Evolutionary conservation across 2,888 invertebrate species (phyloP).

Genomic region (Chaetogeoica ovagalla): DNA sequence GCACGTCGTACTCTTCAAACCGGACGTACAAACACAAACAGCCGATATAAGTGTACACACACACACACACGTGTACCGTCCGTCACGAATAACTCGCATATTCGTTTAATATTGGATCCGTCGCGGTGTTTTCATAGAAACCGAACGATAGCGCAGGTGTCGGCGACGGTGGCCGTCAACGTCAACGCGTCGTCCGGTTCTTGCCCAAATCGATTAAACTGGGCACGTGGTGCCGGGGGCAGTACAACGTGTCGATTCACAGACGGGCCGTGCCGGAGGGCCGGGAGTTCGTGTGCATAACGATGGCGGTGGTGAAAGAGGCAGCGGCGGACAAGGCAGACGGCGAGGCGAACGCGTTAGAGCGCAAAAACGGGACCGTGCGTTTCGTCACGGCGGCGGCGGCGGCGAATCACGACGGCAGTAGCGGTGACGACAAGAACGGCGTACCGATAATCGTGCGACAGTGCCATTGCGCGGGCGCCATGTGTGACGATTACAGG

Average conservation of each 20-base stretch:
- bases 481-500: not conserved
- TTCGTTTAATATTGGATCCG: too few species aligned
- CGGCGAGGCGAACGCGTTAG: not conserved
- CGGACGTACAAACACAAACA: too few species aligned
- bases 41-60: too few species aligned
- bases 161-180: not conserved
- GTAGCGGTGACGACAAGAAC: too few species aligned
- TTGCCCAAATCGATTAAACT: constrained; percentile 6
- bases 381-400: not conserved
- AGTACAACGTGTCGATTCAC: not conserved
- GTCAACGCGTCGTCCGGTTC: not conserved
- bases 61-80: too few species aligned
- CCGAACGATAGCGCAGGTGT: too few species aligned
- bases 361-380: too few species aligned
- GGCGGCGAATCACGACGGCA: too few species aligned
- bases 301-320: not conserved
- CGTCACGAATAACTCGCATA: too few species aligned
- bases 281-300: constrained; percentile 16
- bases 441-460: not conserved
- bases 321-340: not conserved
- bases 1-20: too few species aligned
- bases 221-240: not conserved
- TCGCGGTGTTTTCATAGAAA: too few species aligned
- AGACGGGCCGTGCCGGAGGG: not conserved
- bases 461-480: not conserved